Conservation (phyloP, 2,113 vertebrate species). For the Bostrychus sinensis region DNA sequence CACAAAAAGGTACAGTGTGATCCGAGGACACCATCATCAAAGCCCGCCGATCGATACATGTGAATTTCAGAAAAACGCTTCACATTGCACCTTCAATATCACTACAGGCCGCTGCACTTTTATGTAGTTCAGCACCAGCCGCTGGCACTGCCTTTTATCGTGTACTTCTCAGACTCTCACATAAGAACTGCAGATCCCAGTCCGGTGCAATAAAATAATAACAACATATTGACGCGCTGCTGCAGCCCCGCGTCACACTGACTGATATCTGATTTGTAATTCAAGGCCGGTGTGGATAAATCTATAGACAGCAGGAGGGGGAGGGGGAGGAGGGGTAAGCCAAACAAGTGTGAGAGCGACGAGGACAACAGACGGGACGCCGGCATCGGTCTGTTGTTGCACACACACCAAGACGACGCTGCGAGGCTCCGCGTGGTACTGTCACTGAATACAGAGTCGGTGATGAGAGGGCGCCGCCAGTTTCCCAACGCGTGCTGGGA, state of each 20-base stretch:
- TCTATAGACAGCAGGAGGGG: slow-evolving; percentile 32
- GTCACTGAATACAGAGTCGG: slow-evolving; percentile 61
- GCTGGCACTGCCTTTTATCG: slow-evolving; percentile 22
- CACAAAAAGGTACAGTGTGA: not conserved
- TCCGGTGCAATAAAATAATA: slow-evolving; percentile 55
- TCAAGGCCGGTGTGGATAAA: slow-evolving; percentile 49
- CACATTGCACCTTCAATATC: slow-evolving; percentile 11
- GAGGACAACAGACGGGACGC: slow-evolving; percentile 27
- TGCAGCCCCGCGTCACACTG: slow-evolving; percentile 31
- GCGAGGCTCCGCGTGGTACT: slow-evolving; percentile 58
- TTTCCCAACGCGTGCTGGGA: slow-evolving; percentile 61
- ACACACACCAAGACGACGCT: slow-evolving; percentile 49
- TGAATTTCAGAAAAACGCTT: not conserved
- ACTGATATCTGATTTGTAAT: slow-evolving; percentile 42
- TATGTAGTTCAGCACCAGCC: slow-evolving; percentile 40
- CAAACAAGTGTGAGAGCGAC: slow-evolving; percentile 33
- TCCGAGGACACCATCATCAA: not conserved
- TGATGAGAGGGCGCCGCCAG: slow-evolving; percentile 52
- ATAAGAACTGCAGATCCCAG: slow-evolving; percentile 24
- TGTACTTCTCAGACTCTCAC: slow-evolving; percentile 27
- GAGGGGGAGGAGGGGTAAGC: too few relatives aligned
- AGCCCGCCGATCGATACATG: not conserved
- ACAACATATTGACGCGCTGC: slow-evolving; percentile 41
- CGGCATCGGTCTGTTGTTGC: slow-evolving; percentile 61
- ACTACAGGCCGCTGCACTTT: slow-evolving; percentile 24